Percentiles rank a stretch among this genome's conserved stretches.
Conservation (phyloP, 2,113 vertebrate genomes). For the Tonatia bakeri region DNA sequence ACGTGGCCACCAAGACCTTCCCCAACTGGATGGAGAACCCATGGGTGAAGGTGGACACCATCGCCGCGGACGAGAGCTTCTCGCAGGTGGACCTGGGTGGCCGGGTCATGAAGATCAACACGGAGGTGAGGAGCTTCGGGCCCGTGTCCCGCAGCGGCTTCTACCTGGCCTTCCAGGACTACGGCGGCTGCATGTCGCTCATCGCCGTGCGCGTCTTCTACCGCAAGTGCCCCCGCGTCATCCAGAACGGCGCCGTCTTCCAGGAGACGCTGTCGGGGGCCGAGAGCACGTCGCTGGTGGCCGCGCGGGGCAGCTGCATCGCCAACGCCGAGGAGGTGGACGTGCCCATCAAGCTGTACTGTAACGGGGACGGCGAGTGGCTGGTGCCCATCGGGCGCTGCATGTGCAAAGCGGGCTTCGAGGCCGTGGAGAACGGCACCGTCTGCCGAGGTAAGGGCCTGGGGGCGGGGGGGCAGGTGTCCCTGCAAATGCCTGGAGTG, state of each 20-base stretch:
- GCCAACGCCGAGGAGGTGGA: conserved; percentile 95
- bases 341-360: conserved; percentile 96
- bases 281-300: conserved; percentile 94
- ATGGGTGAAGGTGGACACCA: conserved; percentile 97
- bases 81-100: conserved; percentile 95
- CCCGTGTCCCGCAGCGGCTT: conserved; percentile 93
- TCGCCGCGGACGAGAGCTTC: conserved; percentile 96
- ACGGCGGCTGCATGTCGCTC: conserved; percentile 96
- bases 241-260: conserved; percentile 93
- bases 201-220: conserved; percentile 95
- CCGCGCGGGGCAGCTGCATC: conserved; percentile 91
- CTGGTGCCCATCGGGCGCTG: conserved; percentile 96
- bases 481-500: neutral
- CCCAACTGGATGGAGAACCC: conserved; percentile 98
- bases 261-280: conserved; percentile 96
- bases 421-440: conserved; percentile 89
- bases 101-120: conserved; percentile 98
- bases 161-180: conserved; percentile 98
- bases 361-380: conserved; percentile 96
- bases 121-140: conserved; percentile 94
- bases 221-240: conserved; percentile 90
- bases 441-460: conserved; percentile 89
- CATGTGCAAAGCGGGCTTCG: conserved; percentile 92
- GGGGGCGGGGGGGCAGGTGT: rapidly evolving
- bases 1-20: conserved; percentile 87